Conservation (phyloP, 1,140 invertebrate species). For the Heliconius nattereri region DNA sequence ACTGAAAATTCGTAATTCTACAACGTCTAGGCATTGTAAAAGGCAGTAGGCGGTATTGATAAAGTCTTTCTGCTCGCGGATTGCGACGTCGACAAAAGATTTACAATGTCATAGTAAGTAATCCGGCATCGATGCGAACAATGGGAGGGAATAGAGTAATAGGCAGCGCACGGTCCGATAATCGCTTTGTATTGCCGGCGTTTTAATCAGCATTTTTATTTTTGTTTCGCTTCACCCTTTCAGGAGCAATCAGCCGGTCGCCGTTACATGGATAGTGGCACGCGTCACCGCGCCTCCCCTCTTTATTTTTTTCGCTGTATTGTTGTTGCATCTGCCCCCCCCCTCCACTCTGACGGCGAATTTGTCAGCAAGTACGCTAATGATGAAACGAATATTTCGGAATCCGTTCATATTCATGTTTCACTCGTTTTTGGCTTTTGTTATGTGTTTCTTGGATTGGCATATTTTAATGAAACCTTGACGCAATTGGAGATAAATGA, state of each 20-base stretch:
- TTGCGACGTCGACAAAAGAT: conserved; percentile 44
- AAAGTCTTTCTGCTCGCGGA: conserved; percentile 33
- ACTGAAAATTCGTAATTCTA: conserved; percentile 34
- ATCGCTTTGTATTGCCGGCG: conserved; percentile 71
- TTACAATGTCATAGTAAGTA: conserved; percentile 52
- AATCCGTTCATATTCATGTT: not conserved
- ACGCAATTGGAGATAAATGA: not conserved
- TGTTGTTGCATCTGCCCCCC: conserved; percentile 38
- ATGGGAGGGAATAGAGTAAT: conserved; percentile 57
- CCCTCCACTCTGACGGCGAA: conserved; percentile 15
- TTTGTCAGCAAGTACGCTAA: conserved; percentile 25
- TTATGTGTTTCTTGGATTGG: not conserved
- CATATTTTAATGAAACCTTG: not conserved
- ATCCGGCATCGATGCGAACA: conserved; percentile 57
- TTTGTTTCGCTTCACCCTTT: conserved; percentile 66
- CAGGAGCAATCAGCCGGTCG: conserved; percentile 69
- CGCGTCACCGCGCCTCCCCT: conserved; percentile 56
- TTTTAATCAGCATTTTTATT: conserved; percentile 75
- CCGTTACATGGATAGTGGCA: conserved; percentile 60
- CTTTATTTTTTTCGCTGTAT: conserved; percentile 52
- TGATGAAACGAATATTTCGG: conserved; percentile 7
- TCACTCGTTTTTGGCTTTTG: not conserved
- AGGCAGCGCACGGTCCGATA: conserved; percentile 68
- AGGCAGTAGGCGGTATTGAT: conserved; percentile 25
- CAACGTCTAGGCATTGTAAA: conserved; percentile 22